phyloP scores from a whole-genome alignment of 92 coral and sea anemone genomes.

The Chrysogorgia sp. region DNA sequence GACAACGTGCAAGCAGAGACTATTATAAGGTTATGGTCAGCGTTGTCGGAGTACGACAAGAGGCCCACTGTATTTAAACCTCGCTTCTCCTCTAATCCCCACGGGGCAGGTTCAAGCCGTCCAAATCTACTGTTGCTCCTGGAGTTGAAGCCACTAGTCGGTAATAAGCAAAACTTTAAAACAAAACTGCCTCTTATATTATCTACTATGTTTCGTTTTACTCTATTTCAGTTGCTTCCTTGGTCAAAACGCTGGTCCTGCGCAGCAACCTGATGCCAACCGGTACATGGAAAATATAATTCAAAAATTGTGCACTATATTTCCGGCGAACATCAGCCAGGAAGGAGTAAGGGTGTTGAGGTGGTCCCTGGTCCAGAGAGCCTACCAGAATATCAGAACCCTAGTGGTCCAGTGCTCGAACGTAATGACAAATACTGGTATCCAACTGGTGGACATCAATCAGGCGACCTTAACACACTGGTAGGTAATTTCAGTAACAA shows the following conservation, averaged over 20 bases:
- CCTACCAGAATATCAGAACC: conserved; percentile 49
- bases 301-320: conserved; percentile 39
- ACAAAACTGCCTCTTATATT: conserved; percentile 24
- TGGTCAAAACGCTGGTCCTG: conserved; percentile 58
- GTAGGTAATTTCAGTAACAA: background rate
- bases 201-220: too few species aligned
- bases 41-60: conserved; percentile 53
- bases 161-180: conserved; percentile 51
- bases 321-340: conserved; percentile 41
- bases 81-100: conserved; percentile 31
- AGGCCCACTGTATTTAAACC: conserved; percentile 52
- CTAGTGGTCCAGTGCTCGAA: conserved; percentile 33
- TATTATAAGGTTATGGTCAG: conserved; percentile 46
- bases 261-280: conserved; percentile 71
- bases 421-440: conserved; percentile 51
- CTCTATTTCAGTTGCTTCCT: conserved; percentile 55
- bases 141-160: conserved; percentile 62
- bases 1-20: conserved; percentile 45
- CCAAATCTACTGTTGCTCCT: conserved; percentile 57
- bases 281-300: conserved; percentile 64
- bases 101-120: conserved; percentile 59
- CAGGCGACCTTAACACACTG: conserved; percentile 55
- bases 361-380: conserved; percentile 50
- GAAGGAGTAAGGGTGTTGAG: conserved; percentile 29
- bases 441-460: conserved; percentile 60